phyloP scores from a whole-genome alignment of 2,888 invertebrate species.

The Agapostemon virescens region DNA sequence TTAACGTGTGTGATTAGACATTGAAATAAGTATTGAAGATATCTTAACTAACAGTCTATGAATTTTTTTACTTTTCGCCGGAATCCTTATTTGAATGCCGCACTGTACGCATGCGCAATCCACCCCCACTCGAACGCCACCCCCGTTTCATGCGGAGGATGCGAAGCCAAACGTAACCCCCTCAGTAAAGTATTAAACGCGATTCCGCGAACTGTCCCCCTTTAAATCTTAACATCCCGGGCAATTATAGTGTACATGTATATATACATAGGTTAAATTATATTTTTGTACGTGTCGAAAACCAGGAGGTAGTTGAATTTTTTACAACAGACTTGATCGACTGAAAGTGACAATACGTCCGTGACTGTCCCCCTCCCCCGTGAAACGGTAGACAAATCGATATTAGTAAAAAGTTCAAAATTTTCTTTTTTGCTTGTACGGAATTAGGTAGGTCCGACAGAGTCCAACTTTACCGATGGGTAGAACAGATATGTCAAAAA shows the following conservation, averaged over 20 bases:
- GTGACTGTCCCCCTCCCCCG: slow-evolving; percentile 37
- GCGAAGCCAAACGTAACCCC: slow-evolving; percentile 66
- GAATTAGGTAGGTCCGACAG: slow-evolving; percentile 66
- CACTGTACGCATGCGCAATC: slow-evolving; percentile 61
- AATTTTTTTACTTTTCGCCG: not conserved
- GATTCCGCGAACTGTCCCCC: slow-evolving; percentile 61
- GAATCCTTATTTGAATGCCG: not conserved
- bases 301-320: slow-evolving; percentile 60
- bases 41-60: not conserved
- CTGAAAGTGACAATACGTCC: slow-evolving; percentile 54
- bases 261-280: slow-evolving; percentile 44
- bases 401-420: slow-evolving; percentile 59
- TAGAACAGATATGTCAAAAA: slow-evolving; percentile 88
- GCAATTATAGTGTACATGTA: slow-evolving; percentile 57
- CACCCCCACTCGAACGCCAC: slow-evolving; percentile 14
- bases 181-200: slow-evolving; percentile 71
- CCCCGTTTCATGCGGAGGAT: slow-evolving; percentile 54
- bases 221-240: slow-evolving; percentile 46
- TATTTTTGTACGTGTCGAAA: slow-evolving; percentile 67
- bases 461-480: slow-evolving; percentile 76
- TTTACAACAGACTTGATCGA: slow-evolving; percentile 53
- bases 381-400: slow-evolving; percentile 52
- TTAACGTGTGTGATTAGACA: too few species aligned
- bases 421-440: slow-evolving; percentile 58
- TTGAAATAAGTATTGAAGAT: not conserved